These are phyloP conservation scores for Drosophila insularis DNA, from an alignment of 1,140 invertebrate species.

Conservation along the genomic window DNA sequence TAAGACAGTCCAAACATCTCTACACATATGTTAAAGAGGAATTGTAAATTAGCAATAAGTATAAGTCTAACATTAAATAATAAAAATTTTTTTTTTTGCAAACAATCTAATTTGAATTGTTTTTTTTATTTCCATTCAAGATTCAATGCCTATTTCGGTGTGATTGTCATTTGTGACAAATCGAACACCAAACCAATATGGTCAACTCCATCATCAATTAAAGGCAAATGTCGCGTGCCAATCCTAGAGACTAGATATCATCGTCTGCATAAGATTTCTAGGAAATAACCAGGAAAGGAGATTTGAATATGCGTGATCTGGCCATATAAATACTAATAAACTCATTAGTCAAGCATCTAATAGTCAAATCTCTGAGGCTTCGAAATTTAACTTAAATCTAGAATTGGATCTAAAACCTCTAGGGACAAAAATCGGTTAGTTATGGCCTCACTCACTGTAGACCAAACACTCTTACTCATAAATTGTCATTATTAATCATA, in stretches of 20 bases:
- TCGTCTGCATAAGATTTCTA: conserved; percentile 18
- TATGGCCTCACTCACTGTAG: conserved; percentile 25
- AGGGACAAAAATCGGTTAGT: conserved; percentile 19
- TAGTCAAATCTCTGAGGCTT: conserved; percentile 27
- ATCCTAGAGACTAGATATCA: conserved; percentile 27
- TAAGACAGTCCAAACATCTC: conserved; percentile 48
- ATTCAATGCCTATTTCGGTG: conserved; percentile 45
- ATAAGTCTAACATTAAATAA: background rate
- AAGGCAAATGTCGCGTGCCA: conserved; percentile 33
- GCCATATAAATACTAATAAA: conserved; percentile 64
- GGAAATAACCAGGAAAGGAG: conserved; percentile 11
- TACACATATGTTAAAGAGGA: conserved; percentile 56
- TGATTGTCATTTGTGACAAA: conserved; percentile 56
- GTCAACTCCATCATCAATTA: conserved; percentile 43
- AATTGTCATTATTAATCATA: conserved; percentile 78
- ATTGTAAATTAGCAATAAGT: conserved; percentile 20
- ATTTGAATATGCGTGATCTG: conserved; percentile 56
- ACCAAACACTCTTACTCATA: conserved; percentile 73
- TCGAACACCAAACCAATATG: conserved; percentile 65
- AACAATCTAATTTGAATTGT: conserved; percentile 14
- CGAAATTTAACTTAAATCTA: background rate
- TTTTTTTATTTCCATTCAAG: conserved; percentile 25
- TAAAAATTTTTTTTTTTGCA: no score
- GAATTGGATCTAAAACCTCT: conserved; percentile 22
- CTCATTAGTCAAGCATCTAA: conserved; percentile 71